A percentile compares a stretch with the other conserved stretches of the same genome.
Conservation (phyloP, 2,113 vertebrate genomes). For the Misgurnus anguillicaudatus region DNA sequence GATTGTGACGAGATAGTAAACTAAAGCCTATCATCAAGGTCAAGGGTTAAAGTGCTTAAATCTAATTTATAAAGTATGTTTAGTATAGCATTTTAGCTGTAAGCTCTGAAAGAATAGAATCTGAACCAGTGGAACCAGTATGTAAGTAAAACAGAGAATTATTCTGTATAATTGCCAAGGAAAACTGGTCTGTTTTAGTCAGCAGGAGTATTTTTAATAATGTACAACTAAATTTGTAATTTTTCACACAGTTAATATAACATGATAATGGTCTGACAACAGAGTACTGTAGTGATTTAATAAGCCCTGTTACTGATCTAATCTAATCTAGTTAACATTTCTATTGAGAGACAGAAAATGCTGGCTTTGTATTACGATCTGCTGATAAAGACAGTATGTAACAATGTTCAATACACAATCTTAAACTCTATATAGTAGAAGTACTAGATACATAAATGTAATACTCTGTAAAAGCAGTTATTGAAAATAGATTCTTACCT, state of each 20-base stretch:
- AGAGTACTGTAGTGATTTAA: neutral
- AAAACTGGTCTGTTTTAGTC: neutral
- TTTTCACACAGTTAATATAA: neutral
- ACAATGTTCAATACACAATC: neutral
- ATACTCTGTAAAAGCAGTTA: neutral
- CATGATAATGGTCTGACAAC: neutral
- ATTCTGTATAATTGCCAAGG: no score
- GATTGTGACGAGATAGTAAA: conserved; percentile 13
- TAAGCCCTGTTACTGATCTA: neutral
- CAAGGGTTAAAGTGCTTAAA: conserved; percentile 1
- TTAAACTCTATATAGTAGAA: neutral
- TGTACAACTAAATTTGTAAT: neutral
- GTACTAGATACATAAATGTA: neutral
- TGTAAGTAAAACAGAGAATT: neutral
- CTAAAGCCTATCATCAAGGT: conserved; percentile 5
- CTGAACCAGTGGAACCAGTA: neutral
- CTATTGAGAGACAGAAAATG: neutral
- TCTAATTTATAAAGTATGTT: neutral
- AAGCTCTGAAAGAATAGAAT: neutral
- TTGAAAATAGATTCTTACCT: conserved; percentile 26
- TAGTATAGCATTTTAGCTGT: neutral
- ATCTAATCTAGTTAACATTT: neutral
- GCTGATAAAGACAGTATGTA: neutral
- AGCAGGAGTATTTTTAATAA: conserved; percentile 4
- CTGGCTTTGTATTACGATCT: neutral